A percentile compares a stretch with the other conserved stretches of the same genome.
phyloP scores from a whole-genome alignment of 2,888 invertebrate genomes.

The Lasioglossum oenotherae region DNA sequence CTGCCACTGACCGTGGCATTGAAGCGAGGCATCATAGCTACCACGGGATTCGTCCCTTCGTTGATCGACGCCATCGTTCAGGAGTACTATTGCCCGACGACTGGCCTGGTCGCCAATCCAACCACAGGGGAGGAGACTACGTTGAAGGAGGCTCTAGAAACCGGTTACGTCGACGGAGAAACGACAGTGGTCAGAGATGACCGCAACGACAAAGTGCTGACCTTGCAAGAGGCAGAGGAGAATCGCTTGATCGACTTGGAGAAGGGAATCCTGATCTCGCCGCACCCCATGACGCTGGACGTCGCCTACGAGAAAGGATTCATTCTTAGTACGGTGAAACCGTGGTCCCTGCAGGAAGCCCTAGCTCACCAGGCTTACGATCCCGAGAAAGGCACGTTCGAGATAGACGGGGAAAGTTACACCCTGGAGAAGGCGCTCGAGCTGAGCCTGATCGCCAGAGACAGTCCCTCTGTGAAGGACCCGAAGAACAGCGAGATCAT shows the following conservation, averaged over 20 bases:
- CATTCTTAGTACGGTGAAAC: slow-evolving; percentile 91
- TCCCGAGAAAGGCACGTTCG: slow-evolving; percentile 89
- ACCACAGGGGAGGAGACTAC: slow-evolving; percentile 90
- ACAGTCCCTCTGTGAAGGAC: slow-evolving; percentile 92
- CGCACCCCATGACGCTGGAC: slow-evolving; percentile 89
- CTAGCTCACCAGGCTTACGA: slow-evolving; percentile 93
- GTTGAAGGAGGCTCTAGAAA: slow-evolving; percentile 90
- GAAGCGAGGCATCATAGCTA: slow-evolving; percentile 89
- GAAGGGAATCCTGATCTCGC: slow-evolving; percentile 89
- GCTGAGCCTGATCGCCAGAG: slow-evolving; percentile 90
- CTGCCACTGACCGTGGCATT: slow-evolving; percentile 90
- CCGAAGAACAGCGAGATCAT: slow-evolving; percentile 93
- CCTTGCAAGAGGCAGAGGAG: slow-evolving; percentile 89
- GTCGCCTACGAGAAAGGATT: slow-evolving; percentile 93
- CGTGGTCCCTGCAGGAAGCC: slow-evolving; percentile 93
- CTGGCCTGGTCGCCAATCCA: slow-evolving; percentile 91
- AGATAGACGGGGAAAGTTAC: slow-evolving; percentile 89
- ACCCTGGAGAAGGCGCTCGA: slow-evolving; percentile 91
- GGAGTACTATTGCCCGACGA: slow-evolving; percentile 91
- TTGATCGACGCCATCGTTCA: slow-evolving; percentile 90
- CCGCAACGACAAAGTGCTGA: slow-evolving; percentile 88
- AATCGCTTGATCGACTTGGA: slow-evolving; percentile 89
- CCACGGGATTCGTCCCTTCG: slow-evolving; percentile 89
- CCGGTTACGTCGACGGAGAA: slow-evolving; percentile 90
- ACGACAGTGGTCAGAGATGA: slow-evolving; percentile 91